Evolutionary conservation across 2,888 invertebrate genomes (phyloP), one percentile per base, ranked within the genome.

Genomic region (Philereme transversata): DNA sequence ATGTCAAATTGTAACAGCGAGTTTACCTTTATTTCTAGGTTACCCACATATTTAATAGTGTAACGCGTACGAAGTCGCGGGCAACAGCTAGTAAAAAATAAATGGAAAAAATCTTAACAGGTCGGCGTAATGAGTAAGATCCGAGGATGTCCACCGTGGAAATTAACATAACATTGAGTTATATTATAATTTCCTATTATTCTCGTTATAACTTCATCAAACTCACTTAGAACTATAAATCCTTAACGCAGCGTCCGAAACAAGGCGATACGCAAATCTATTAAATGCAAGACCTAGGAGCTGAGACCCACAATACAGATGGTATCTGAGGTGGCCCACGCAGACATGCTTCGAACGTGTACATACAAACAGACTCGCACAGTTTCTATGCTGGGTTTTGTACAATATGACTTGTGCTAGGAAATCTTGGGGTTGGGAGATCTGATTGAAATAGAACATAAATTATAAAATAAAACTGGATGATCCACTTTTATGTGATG

Each of bases 241-340:
- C 36, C 46, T 62, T 53, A 49, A 51, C 36, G 8, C 33, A 53
- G 38, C 40, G 7, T 52, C 56, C 35, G 43, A 48, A 59, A 58
- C 41, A 47, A 36, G 57, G 59, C 59, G 71, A 73, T 72, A 72
- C 67, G 68, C 69, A 74, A 74, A 76, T 77, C 75, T 75, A 77
- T 70, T 58, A 59, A 69, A 60, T 61, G 62, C 65, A 65, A 70
- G 57, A 66, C 64, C 73, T 47, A 33, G 60, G 55, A 60, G 59
- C 68, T 65, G 57, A 59, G 65, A 46, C 40, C 62, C 66, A 78
- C 79, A 78, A 78, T 76, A 66, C 70, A 64, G 78, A 78, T 78
- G 59, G 40, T 76, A 78, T 78, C 78, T 48, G 35, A 22, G 56
- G 69, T 40, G 40, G 60, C 73, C 78, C 73, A 78, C 75, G 75